Evolutionary conservation across 1,140 invertebrate species (phyloP), one percentile per base, ranked within the genome.

Genomic region (Adelges cooleyi): DNA sequence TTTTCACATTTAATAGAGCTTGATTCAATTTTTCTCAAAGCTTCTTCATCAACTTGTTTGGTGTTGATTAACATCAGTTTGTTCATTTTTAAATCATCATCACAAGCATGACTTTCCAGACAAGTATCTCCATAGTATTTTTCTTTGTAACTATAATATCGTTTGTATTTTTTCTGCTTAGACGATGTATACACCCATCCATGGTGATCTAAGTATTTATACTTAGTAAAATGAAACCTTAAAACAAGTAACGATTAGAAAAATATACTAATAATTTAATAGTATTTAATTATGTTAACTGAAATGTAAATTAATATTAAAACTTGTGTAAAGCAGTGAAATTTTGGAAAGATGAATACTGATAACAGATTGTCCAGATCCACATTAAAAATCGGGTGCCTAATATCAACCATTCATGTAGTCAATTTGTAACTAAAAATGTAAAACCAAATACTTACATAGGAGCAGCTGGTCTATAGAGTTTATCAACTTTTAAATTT

Each of bases 1-100:
- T 78, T 74, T 69, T 80, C 77, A 40, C 75, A 67, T 62, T 74
- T 54, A 20, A 66, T 72, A 13, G 56, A 62, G 46, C 33, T 48
- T 9, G 46, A 62, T 13, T 62, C 13, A 3, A 46, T 13, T 29
- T 62, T 62, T 62, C 33, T 25, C 44, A n/a, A 10, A 42, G 15
- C 13, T n/a, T 44, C 36, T 11, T 48, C 17, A 22, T 33, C 1
- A 10, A 29, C 3, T 20, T 46, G 29, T 29, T 44, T 44, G 22
- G 42, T 6, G 2, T 18, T 46, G 17, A 42, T 25, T 22, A 62
- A 10, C 29, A 62, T 46, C 2, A 62, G 9, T 62, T 62, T 62
- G 33, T 62, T 62, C 46, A 46, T 25, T 15, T 10, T 62, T n/a
- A 62, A 48, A 29, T 42, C 42, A 62, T 48, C 25, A 46, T 62